Conservation (phyloP, 2,888 invertebrate species). For the Mesochorus sp. region DNA sequence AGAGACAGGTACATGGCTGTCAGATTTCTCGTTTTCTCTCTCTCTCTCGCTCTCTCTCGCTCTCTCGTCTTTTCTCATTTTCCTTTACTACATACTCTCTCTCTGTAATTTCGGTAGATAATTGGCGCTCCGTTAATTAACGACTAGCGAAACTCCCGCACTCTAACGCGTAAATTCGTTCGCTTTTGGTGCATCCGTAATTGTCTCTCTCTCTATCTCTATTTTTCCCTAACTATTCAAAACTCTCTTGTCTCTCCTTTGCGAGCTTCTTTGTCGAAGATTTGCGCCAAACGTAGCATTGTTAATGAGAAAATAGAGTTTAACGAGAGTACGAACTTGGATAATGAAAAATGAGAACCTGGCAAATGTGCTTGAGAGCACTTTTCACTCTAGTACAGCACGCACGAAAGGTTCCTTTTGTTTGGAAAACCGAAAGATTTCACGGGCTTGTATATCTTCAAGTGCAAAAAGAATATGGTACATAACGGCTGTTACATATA, state of each 20-base stretch:
- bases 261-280: conserved; percentile 34
- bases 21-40: neutral
- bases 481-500: too few species aligned
- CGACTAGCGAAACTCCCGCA: conserved; percentile 43
- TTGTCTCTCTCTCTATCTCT: neutral
- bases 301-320: conserved; percentile 20
- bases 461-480: too few species aligned
- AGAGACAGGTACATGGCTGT: neutral
- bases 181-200: conserved; percentile 3
- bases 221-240: neutral
- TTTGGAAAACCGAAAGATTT: too few species aligned
- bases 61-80: neutral
- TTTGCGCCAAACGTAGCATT: conserved; percentile 38
- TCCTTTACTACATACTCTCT: conserved; percentile 8
- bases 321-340: neutral
- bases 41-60: too few species aligned
- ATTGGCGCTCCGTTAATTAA: conserved; percentile 58
- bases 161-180: conserved; percentile 33
- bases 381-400: too few species aligned
- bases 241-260: neutral
- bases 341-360: neutral
- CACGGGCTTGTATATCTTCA: too few species aligned
- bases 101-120: conserved; percentile 54
- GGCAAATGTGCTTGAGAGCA: too few species aligned
- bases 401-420: too few species aligned